Conservation (phyloP, 2,113 vertebrate genomes). For the Beaufortia kweichowensis region DNA sequence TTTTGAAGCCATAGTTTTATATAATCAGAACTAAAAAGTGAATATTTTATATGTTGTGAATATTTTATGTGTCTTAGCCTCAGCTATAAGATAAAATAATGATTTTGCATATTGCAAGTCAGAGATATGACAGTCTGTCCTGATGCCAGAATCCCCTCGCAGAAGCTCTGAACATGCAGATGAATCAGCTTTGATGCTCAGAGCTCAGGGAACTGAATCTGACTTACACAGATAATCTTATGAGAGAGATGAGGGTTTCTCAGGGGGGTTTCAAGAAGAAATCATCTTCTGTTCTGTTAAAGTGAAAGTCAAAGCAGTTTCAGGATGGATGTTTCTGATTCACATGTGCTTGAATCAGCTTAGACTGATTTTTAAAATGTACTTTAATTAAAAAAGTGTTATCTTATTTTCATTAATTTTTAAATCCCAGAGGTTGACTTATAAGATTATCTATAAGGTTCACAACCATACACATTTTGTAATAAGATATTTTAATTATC, state of each 20-base stretch:
- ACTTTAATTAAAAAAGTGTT: too few species aligned
- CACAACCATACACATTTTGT: too few species aligned
- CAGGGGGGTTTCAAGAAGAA: slow-evolving; percentile 11
- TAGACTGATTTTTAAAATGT: too few species aligned
- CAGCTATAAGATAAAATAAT: not conserved
- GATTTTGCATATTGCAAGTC: not conserved
- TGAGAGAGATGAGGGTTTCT: slow-evolving; percentile 17
- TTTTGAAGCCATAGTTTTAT: too few species aligned
- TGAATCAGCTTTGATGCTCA: not conserved
- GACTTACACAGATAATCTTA: slow-evolving; percentile 16
- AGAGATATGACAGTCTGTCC: not conserved
- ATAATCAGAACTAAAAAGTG: not conserved
- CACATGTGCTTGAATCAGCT: not conserved
- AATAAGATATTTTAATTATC: too few species aligned
- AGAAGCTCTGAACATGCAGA: not conserved
- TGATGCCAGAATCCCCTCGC: not conserved
- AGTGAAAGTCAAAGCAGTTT: slow-evolving; percentile 6
- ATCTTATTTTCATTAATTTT: too few species aligned
- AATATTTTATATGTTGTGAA: not conserved
- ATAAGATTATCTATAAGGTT: too few species aligned
- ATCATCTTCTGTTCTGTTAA: not conserved
- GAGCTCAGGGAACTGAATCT: slow-evolving; percentile 16
- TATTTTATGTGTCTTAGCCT: not conserved
- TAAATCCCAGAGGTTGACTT: not conserved
- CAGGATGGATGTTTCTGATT: not conserved